Evolutionary conservation across 1,140 invertebrate genomes (phyloP).

Genomic region (Cotesia vestalis): DNA sequence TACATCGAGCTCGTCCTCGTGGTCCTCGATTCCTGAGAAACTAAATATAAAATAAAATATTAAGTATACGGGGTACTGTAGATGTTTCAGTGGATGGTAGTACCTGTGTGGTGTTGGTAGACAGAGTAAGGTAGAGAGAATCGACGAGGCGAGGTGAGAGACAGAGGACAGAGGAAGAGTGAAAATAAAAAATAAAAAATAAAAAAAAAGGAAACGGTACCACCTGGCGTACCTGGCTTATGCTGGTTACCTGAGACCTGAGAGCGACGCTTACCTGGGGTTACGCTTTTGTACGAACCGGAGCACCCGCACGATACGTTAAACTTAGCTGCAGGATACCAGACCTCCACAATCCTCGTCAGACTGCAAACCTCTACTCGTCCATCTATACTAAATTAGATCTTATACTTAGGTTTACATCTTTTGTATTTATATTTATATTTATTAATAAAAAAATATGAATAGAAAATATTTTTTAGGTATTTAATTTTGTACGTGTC

Average conservation of each 20-base stretch:
- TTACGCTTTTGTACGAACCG: conserved; percentile 26
- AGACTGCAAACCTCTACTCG: not conserved
- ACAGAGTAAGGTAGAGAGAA: too few species aligned
- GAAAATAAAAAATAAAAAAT: conserved; percentile 39
- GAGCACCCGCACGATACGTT: conserved; percentile 20
- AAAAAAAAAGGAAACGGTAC: conserved; percentile 49
- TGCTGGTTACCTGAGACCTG: conserved; percentile 47
- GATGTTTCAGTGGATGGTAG: too few species aligned
- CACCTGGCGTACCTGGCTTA: conserved; percentile 64
- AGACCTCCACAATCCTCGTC: not conserved
- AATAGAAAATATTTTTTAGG: too few species aligned
- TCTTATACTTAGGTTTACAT: too few species aligned
- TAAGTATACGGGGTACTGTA: conserved; percentile 11
- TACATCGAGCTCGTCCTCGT: too few species aligned
- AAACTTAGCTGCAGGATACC: conserved; percentile 3
- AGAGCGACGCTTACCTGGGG: conserved; percentile 46
- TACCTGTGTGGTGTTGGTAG: too few species aligned
- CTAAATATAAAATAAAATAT: conserved; percentile 39
- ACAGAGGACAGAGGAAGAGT: conserved; percentile 44
- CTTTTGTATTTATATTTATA: too few species aligned
- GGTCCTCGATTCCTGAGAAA: not conserved
- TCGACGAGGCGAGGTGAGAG: not conserved
- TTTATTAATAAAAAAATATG: too few species aligned
- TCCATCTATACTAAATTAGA: too few species aligned
- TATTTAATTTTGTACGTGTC: too few species aligned